These are phyloP conservation scores for Karalla daura DNA, from an alignment of 2,797 vertebrate species.

Conservation along the genomic window DNA sequence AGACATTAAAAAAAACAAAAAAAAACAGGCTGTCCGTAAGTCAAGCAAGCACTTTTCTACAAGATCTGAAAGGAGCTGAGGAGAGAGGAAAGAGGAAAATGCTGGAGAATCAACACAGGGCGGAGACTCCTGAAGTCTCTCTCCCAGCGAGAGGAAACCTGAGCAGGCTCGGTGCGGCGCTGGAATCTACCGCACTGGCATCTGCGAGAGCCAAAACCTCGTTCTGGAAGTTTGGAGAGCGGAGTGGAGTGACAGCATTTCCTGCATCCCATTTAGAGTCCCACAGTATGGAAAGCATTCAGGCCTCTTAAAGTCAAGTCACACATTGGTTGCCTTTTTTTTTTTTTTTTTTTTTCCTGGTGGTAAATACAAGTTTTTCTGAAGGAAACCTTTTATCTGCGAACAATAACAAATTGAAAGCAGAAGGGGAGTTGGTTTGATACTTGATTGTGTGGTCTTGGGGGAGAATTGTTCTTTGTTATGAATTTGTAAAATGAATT, in stretches of 20 bases:
- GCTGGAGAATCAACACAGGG: slow-evolving; percentile 44
- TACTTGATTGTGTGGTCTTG: slow-evolving; percentile 63
- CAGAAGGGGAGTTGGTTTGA: slow-evolving; percentile 51
- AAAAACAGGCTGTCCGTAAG: neutral
- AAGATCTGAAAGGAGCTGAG: slow-evolving; percentile 32
- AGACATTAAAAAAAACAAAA: slow-evolving; percentile 5
- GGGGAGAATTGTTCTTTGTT: slow-evolving; percentile 51
- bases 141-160: slow-evolving; percentile 68
- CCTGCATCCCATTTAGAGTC: slow-evolving; percentile 78
- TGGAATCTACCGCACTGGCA: slow-evolving; percentile 74
- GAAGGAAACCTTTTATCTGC: slow-evolving; percentile 68
- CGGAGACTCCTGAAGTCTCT: slow-evolving; percentile 52
- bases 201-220: slow-evolving; percentile 69
- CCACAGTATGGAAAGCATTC: slow-evolving; percentile 79
- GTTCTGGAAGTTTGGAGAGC: slow-evolving; percentile 77
- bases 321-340: slow-evolving; percentile 23
- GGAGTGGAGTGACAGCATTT: slow-evolving; percentile 78
- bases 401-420: slow-evolving; percentile 72
- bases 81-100: slow-evolving; percentile 11
- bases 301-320: slow-evolving; percentile 55
- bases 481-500: slow-evolving; percentile 44
- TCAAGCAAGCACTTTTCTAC: slow-evolving; percentile 23
- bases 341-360: slow-evolving; percentile 26
- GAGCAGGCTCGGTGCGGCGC: slow-evolving; percentile 67
- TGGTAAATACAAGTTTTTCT: slow-evolving; percentile 65